Evolutionary conservation across 23 tunicate genomes (phyloP).

Genomic region (Ascidia mentula): DNA sequence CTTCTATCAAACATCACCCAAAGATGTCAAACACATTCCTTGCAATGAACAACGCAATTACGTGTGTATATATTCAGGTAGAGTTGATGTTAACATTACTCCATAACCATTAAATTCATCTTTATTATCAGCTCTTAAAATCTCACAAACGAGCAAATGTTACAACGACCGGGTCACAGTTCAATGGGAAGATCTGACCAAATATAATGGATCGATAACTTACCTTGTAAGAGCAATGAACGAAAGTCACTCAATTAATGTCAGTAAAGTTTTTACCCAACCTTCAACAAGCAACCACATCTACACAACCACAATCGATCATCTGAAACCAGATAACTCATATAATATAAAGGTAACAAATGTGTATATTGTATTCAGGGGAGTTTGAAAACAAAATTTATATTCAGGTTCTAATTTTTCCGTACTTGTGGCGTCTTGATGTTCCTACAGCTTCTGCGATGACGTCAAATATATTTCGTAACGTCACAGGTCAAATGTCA

Average conservation of each 20-base stretch:
- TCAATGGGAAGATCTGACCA: background rate
- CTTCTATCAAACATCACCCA: no score
- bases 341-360: background rate
- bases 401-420: background rate
- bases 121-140: background rate
- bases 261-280: background rate
- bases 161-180: background rate
- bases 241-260: background rate
- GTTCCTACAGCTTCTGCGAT: background rate
- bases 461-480: background rate
- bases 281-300: constrained; percentile 1
- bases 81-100: no score
- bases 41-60: no score
- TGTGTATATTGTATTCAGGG: background rate
- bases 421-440: background rate
- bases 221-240: background rate
- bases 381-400: background rate
- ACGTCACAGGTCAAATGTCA: background rate
- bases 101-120: no score
- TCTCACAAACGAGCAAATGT: background rate
- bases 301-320: background rate
- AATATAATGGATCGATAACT: background rate
- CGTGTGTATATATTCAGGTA: no score
- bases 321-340: background rate
- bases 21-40: no score